These are phyloP conservation scores for Drosophila barbarae DNA, from an alignment of 2,888 invertebrate species.

Conservation along the genomic window DNA sequence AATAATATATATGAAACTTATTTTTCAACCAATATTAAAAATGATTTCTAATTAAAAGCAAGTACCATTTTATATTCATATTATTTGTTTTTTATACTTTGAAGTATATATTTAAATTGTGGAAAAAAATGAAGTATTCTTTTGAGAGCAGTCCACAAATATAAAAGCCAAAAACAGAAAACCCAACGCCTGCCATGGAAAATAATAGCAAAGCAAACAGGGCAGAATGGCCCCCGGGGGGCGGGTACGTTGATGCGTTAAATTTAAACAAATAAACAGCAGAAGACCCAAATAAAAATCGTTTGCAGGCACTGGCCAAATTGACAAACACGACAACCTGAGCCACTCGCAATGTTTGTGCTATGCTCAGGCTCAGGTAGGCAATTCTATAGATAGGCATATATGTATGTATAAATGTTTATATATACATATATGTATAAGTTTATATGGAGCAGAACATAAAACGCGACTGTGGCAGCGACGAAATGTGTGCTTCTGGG, in stretches of 20 bases:
- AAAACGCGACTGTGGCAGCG: constrained; percentile 47
- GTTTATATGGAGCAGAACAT: constrained; percentile 42
- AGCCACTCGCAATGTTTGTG: constrained; percentile 48
- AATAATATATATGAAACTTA: neutral
- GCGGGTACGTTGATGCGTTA: constrained; percentile 54
- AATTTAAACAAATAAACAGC: constrained; percentile 74
- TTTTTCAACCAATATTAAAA: no score
- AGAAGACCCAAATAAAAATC: constrained; percentile 64
- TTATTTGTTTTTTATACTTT: neutral
- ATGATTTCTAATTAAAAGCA: neutral
- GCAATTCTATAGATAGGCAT: constrained; percentile 11
- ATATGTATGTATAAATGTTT: constrained; percentile 8
- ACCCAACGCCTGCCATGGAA: constrained; percentile 39
- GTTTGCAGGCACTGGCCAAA: constrained; percentile 38
- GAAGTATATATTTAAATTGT: neutral
- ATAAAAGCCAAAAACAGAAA: constrained; percentile 9
- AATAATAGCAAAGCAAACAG: constrained; percentile 59
- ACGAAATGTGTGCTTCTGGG: constrained; percentile 70
- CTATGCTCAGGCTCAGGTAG: constrained; percentile 4
- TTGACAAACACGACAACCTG: constrained; percentile 51
- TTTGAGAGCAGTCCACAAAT: constrained; percentile 6
- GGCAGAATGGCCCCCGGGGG: constrained; percentile 2
- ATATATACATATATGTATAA: constrained; percentile 15
- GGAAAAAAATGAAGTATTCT: constrained; percentile 2
- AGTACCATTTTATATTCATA: neutral